Base-by-base conservation (phyloP, 2,888 invertebrate species). In the Liposcelis brunnea region DNA sequence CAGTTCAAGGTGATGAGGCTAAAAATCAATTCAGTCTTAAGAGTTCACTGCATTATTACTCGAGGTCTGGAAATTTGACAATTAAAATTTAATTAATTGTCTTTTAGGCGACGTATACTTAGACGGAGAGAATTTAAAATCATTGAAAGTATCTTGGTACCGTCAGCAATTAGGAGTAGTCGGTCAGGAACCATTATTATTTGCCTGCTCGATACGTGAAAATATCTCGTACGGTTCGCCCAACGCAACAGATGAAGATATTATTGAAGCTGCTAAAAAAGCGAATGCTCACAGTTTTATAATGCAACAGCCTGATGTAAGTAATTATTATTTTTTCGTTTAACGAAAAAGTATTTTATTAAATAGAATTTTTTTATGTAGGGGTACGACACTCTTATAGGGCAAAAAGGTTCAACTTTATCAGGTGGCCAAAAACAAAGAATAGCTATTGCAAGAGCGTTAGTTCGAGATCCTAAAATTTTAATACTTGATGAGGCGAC, bases 221-320 rank as follows among this genome's bases (percentile, higher is more conserved):
- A 97, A 97, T 64, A 95, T 97, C 46, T 73, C 91, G 45, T 97
- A 93, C 58, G 93, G 93, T 0, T 70, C 70, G 48, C 76, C 78
- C 1, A 70, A 70, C 18, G 81, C 84, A 1, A 69, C 66, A 0
- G 75, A 80, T 53, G 68, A 69, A 10, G 80, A 84, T 63, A 82
- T 81, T 51, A 50, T 35, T 6, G 71, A 74, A 58, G 94, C 89
- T 1, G 87, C 95, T 0, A 71, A 72, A 58, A 66, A 82, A 45
- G 93, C 95, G 2, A 91, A 95, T 61, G 94, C 93, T 0, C 79
- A 94, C 60, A 79, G 79, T n/a, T 97, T 97, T 60, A 83, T 97
- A 37, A 60, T 56, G 0, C 65, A 64, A 31, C 87, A 97, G 60
- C 90, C 93, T 0, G 65, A 73, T 0, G 35, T 35, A 16, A 35